Evolutionary conservation across 2,888 invertebrate genomes (phyloP), one percentile per base, ranked within the genome.

Genomic region (Metopia argyrocephala): DNA sequence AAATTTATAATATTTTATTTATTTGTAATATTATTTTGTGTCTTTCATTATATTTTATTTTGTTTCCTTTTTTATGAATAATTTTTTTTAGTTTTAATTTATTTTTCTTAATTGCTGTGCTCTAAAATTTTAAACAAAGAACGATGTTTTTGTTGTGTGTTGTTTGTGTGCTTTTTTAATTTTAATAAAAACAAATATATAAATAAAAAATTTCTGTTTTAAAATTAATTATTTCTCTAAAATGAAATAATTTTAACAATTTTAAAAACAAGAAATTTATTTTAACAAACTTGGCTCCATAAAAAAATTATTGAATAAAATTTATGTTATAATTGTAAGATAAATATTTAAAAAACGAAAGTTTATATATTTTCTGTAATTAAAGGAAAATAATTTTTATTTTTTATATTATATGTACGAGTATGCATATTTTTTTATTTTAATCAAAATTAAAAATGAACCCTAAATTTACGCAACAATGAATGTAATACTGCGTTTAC

Each of bases 71-170:
- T 38, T 38, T 38, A 38, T 1, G 3, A 31, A 31, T 50, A 38
- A n/a, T 56, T 66, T 65, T 1, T 48, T 52, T 52, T 18, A 57
- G 21, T 57, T 65, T 50, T 48, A 9, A 45, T 45, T 52, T 59
- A 66, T 18, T 21, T 50, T 57, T 56, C 56, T 20, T 73, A 28
- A 48, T 62, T 68, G 57, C 70, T 79, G 74, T 80, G 59, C 65
- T 46, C 74, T 73, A 80, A 76, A 78, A 45, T 38, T 38, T 38
- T 38, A 38, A 38, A 38, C 3, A 9, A 28, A 62, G 38, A 61
- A 23, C n/a, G 38, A 20, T 54, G 59, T 70, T 68, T 76, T 54
- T 71, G 54, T 66, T 79, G 78, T 78, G 81, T 78, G 81, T 75
- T 81, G 81, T 78, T 74, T 81, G 74, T 74, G 65, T 66, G 18